Evolutionary conservation across 2,888 invertebrate genomes (phyloP).

Genomic region (Philereme transversata): DNA sequence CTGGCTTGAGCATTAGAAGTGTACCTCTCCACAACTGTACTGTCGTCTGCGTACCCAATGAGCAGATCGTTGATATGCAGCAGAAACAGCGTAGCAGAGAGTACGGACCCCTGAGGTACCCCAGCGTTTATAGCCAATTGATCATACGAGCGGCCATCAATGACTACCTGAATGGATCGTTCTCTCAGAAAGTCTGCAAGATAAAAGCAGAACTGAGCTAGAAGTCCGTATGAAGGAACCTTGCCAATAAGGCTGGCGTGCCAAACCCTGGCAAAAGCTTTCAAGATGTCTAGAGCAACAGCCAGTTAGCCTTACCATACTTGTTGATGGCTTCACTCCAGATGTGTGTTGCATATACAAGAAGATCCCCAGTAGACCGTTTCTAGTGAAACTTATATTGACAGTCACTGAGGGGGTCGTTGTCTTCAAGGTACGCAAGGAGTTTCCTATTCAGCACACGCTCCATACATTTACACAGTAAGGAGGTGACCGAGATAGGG

Average conservation of each 20-base stretch:
- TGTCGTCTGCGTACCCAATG: too few species aligned
- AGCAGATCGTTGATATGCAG: too few species aligned
- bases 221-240: neutral
- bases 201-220: neutral
- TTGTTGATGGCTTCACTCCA: constrained; percentile 7
- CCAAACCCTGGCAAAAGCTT: constrained; percentile 5
- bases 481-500: too few species aligned
- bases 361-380: neutral
- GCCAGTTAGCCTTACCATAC: neutral
- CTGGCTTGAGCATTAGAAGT: too few species aligned
- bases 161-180: constrained; percentile 7
- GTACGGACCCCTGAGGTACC: constrained; percentile 9
- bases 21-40: too few species aligned
- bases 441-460: too few species aligned
- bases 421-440: constrained; percentile 1
- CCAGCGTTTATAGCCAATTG: constrained; percentile 4
- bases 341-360: too few species aligned
- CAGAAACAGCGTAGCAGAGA: too few species aligned
- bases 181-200: constrained; percentile 4
- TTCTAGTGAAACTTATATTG: neutral
- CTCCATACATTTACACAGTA: constrained; percentile 1
- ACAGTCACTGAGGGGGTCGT: too few species aligned
- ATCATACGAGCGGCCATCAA: constrained; percentile 6
- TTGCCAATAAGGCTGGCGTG: too few species aligned
- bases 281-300: neutral